A percentile compares a stretch with the other conserved stretches of the same genome.
Conservation (phyloP, 2,113 vertebrate genomes). For the human region GRCh38 chr5:56494501-56495000, state of each 20-base stretch:
- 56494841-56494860: neutral
- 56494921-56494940: neutral
- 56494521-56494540: slow-evolving; percentile 53
- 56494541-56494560: slow-evolving; percentile 38
- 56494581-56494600: neutral
- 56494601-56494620: neutral
- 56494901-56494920: neutral
- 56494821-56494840: neutral
- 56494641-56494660: neutral
- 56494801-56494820: neutral
- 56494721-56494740: neutral
- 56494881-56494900: neutral
- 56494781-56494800: neutral
- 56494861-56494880: neutral
- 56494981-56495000: too few relatives aligned
- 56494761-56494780: neutral
- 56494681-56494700: neutral
- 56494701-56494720: neutral
- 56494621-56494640: slow-evolving; percentile 33
- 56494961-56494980: neutral
- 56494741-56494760: neutral
- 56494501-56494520: slow-evolving; percentile 60
- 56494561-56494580: slow-evolving; percentile 28
- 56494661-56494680: neutral
- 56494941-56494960: neutral